Conservation (phyloP, 2,797 vertebrate species). For the Telmatherina bonti region DNA sequence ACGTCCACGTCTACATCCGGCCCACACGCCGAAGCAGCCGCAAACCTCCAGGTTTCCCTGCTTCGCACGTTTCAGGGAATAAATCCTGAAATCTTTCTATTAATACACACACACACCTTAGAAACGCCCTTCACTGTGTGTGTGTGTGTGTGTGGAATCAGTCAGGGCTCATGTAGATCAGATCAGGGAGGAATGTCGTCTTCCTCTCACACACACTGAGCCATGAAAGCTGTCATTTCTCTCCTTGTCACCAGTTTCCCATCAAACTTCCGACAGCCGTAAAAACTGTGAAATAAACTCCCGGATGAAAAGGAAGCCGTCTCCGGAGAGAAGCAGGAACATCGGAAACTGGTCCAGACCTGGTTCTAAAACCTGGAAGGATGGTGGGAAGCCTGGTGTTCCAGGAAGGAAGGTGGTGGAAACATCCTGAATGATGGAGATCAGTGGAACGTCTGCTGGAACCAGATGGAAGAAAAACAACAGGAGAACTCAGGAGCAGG, state of each 20-base stretch:
- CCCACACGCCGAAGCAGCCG: slow-evolving; percentile 24
- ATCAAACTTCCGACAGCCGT: slow-evolving; percentile 35
- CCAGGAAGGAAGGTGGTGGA: too few relatives aligned
- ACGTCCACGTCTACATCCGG: background rate
- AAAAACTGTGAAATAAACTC: background rate
- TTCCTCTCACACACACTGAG: slow-evolving; percentile 1
- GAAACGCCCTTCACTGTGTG: background rate
- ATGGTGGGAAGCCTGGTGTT: too few relatives aligned
- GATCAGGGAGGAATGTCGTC: background rate
- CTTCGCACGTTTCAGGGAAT: too few relatives aligned
- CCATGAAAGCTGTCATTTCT: slow-evolving; percentile 21
- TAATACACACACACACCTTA: slow-evolving; percentile 27
- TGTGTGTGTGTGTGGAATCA: slow-evolving; percentile 7
- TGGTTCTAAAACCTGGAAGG: too few relatives aligned
- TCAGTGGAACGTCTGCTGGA: too few relatives aligned
- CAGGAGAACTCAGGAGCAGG: too few relatives aligned
- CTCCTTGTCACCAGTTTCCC: background rate
- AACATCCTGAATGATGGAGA: too few relatives aligned
- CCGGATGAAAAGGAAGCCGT: too few relatives aligned
- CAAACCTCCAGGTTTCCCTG: slow-evolving; percentile 24
- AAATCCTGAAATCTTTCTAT: too few relatives aligned
- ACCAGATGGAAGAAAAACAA: too few relatives aligned
- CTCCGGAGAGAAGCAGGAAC: too few relatives aligned
- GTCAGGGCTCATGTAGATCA: slow-evolving; percentile 21
- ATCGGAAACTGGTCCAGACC: too few relatives aligned